Evolutionary conservation across 2,888 invertebrate genomes (phyloP).

Genomic region (Coleophora deauratella): DNA sequence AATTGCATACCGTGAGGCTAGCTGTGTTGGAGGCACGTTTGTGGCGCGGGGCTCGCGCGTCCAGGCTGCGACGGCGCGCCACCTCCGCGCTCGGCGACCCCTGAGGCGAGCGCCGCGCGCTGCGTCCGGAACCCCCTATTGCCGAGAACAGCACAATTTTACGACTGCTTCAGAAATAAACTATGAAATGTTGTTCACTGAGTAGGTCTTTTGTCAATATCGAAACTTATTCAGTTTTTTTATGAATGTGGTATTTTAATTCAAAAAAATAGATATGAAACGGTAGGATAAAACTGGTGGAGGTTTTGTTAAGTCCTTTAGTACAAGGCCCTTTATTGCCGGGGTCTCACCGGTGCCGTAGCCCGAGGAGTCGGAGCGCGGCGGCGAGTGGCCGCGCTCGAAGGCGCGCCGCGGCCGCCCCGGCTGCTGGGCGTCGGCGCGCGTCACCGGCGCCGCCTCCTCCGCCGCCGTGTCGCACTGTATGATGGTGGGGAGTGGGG

Average conservation of each 20-base stretch:
- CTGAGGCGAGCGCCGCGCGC: constrained; percentile 47
- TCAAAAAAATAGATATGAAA: no score
- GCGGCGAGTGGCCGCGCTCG: constrained; percentile 85
- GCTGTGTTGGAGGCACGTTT: constrained; percentile 50
- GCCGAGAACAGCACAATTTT: no score
- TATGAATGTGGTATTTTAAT: no score
- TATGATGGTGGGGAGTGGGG: no score
- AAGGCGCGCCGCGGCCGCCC: constrained; percentile 77
- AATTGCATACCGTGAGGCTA: constrained; percentile 45
- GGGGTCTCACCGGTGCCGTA: constrained; percentile 81
- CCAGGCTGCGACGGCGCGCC: constrained; percentile 25
- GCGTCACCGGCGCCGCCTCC: constrained; percentile 42
- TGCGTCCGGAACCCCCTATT: constrained; percentile 65
- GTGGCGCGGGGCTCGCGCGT: constrained; percentile 38
- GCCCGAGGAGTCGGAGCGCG: constrained; percentile 87
- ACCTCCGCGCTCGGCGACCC: constrained; percentile 35
- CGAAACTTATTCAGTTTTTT: no score
- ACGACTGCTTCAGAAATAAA: not conserved
- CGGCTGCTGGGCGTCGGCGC: constrained; percentile 65
- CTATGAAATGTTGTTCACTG: no score
- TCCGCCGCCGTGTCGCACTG: constrained; percentile 20
- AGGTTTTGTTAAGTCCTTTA: no score
- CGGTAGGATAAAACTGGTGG: no score
- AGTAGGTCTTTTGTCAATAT: no score
- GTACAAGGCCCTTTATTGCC: no score